Base-by-base conservation (phyloP, 2,797 vertebrate genomes). In the Pipistrellus kuhlii region DNA sequence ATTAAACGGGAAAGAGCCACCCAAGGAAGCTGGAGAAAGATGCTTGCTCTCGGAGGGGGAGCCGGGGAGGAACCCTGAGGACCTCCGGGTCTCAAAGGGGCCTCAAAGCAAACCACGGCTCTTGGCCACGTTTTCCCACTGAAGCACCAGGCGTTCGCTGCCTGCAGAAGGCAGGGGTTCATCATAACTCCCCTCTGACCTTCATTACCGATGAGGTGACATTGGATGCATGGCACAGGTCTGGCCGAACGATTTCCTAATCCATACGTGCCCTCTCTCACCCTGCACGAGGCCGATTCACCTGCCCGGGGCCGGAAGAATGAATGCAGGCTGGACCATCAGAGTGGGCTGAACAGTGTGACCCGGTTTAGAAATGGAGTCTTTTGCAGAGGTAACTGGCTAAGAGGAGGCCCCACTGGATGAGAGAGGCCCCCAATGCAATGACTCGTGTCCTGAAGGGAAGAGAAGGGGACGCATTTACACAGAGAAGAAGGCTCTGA, bases 201-300 rank as follows among this genome's bases (percentile, higher is more conserved):
- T 85, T 85, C 25, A 4, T 21, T 41, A 38, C 13, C 25, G 62
- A 62, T 11, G 71, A 55, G 32, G 57, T 0, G 8, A 23, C 1
- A 6, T 9, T 4, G 41, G 11, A 21, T 13, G 83, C 8, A 2
- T 18, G 53, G 38, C 78, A 25, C 3, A 15, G 10, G 8, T 35
- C n/a, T 0, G 0, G 7, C 23, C 30, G 3, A 23, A 23, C 2
- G 55, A n/a, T 6, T 68, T 35, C 1, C 48, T 5, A 35, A 35
- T 2, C 53, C 9, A 5, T 9, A 5, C 0, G 0, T 32, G 73
- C 51, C 71, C 13, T 6, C 15, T 23, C 6, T 66, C 38, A 1
- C 87, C 72, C 72, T 14, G 20, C 21, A 3, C 21, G 8, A 83
- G 69, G 48, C 18, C 0, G 0, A 15, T 20, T 82, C 46, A 57